Evolutionary conservation across 2,888 invertebrate species (phyloP).

Genomic region (Coenonympha glycerion): DNA sequence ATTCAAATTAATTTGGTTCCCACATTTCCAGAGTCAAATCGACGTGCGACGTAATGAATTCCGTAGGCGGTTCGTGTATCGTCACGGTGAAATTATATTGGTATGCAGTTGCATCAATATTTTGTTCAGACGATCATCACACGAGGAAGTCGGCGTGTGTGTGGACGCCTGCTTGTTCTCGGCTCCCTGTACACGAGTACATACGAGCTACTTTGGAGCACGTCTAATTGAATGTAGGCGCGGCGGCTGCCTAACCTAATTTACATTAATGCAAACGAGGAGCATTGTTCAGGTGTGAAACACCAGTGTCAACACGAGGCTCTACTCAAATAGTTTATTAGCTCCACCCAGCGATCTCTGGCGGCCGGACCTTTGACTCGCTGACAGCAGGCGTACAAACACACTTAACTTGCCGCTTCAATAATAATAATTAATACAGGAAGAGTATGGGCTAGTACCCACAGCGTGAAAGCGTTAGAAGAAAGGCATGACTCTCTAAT

Average conservation of each 20-base stretch:
- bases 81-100: conserved; percentile 27
- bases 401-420: conserved; percentile 65
- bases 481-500: too few relatives aligned
- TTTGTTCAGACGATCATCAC: conserved; percentile 43
- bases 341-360: conserved; percentile 72
- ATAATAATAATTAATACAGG: too few relatives aligned
- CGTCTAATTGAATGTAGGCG: conserved; percentile 74
- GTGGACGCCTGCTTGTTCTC: conserved; percentile 50
- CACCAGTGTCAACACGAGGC: conserved; percentile 73
- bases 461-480: too few relatives aligned
- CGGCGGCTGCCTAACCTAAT: conserved; percentile 69
- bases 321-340: conserved; percentile 75
- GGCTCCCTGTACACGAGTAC: conserved; percentile 59
- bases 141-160: conserved; percentile 48
- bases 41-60: conserved; percentile 16
- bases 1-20: conserved; percentile 24
- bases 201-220: conserved; percentile 66
- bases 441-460: too few relatives aligned
- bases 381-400: conserved; percentile 66
- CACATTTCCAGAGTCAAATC: conserved; percentile 27
- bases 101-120: conserved; percentile 41
- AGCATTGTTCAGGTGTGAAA: conserved; percentile 76
- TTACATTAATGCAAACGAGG: conserved; percentile 76
- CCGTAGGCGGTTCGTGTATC: conserved; percentile 21
- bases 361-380: conserved; percentile 66